Conservation (phyloP, 2,113 vertebrate genomes). For the Morone chrysops region DNA sequence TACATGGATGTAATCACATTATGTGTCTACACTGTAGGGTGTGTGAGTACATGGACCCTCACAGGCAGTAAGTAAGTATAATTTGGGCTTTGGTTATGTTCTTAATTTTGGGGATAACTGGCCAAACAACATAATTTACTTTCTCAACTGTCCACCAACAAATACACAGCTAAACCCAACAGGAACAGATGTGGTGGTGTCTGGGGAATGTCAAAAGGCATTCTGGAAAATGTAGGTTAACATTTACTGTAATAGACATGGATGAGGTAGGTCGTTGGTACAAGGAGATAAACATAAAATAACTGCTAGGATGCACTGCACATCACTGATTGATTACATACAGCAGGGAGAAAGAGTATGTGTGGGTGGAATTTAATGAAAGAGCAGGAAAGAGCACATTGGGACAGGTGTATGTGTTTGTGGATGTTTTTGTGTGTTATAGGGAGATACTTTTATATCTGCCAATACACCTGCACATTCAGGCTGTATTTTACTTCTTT, state of each 20-base stretch:
- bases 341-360: slow-evolving; percentile 19
- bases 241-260: slow-evolving; percentile 19
- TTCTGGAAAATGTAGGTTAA: slow-evolving; percentile 22
- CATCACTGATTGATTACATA: slow-evolving; percentile 41
- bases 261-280: slow-evolving; percentile 23
- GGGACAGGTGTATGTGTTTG: slow-evolving; percentile 22
- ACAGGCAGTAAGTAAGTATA: too few species aligned
- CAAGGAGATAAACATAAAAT: slow-evolving; percentile 27
- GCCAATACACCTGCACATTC: slow-evolving; percentile 31
- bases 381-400: slow-evolving; percentile 28
- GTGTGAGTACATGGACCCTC: too few species aligned
- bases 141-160: not conserved
- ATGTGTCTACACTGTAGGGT: too few species aligned
- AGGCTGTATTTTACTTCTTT: slow-evolving; percentile 8
- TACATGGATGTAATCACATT: too few species aligned
- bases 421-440: slow-evolving; percentile 19
- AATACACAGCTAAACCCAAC: not conserved
- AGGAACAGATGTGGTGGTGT: not conserved
- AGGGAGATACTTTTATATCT: slow-evolving; percentile 15
- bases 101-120: not conserved
- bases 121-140: not conserved
- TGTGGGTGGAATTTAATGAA: slow-evolving; percentile 45
- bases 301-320: slow-evolving; percentile 24
- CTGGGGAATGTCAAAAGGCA: slow-evolving; percentile 20
- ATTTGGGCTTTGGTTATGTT: not conserved